Evolutionary conservation across 2,113 vertebrate genomes (phyloP), one percentile per base, ranked within the genome.

Genomic region (Pelusios castaneus): DNA sequence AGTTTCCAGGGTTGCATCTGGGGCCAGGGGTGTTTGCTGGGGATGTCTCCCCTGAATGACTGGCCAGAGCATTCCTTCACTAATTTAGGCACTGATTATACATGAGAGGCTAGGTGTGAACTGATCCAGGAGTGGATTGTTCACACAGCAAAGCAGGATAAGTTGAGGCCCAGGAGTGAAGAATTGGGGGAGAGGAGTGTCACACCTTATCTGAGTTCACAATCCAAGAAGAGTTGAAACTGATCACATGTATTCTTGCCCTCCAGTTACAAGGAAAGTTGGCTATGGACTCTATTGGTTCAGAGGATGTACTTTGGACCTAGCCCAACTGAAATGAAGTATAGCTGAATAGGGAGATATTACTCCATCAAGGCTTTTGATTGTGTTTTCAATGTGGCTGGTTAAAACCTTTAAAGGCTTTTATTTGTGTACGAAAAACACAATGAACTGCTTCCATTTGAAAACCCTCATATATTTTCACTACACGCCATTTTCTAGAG

Each of bases 401-500:
- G 34, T 80, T 77, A 12, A 89, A 85, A 47, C 82, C 86, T 95
- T 96, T 45, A 49, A 91, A 92, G 60, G 14, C 47, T 92, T 94
- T 60, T 83, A 78, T 14, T 89, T 54, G 24, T 27, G 2, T 10
- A 79, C 21, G 25, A 24, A 22, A 95, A 70, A 63, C 9, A 31
- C 60, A 63, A 93, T 92, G n/a, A 6, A 92, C 83, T 87, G 92
- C 92, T 87, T 89, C 92, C 87, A 52, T 97, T 91, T 91, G 84
- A 91, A 95, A 94, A 90, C 87, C 85, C 81, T 96, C 82, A 91
- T 93, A 89, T 93, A 92, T 41, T 97, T 84, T 95, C 95, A 91
- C 84, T 95, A 94, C 76, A 89, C 92, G 95, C 91, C 94, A 94
- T 96, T 94, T 97, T 94, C 89, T 96, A 91, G 96, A 96, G 47